Conservation (phyloP, 2,888 invertebrate genomes). For the Schizotus pectinicornis region DNA sequence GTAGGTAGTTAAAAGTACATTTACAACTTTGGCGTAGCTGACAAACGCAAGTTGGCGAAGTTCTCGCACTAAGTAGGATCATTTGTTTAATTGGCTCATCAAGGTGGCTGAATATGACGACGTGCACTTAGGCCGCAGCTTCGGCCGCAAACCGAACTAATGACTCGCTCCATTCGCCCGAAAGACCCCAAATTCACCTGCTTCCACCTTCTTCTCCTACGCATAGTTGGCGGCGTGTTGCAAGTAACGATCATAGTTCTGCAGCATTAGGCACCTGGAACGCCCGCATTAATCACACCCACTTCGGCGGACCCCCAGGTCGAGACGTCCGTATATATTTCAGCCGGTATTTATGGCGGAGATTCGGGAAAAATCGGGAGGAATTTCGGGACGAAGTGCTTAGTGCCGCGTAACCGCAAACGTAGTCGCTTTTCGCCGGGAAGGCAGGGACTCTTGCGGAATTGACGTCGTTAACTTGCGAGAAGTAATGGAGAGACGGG, state of each 20-base stretch:
- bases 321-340: too few relatives aligned
- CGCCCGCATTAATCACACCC: conserved; percentile 51
- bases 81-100: conserved; percentile 40
- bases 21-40: conserved; percentile 27
- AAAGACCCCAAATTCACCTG: conserved; percentile 4
- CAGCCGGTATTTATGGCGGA: too few relatives aligned
- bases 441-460: too few relatives aligned
- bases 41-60: conserved; percentile 26
- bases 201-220: conserved; percentile 29
- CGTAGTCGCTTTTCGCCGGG: too few relatives aligned
- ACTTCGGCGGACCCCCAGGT: conserved; percentile 33
- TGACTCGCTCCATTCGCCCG: neutral
- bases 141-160: conserved; percentile 7
- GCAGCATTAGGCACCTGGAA: conserved; percentile 47
- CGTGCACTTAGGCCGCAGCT: conserved; percentile 32
- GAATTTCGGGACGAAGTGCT: too few relatives aligned
- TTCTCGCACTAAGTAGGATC: conserved; percentile 25
- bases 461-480: too few relatives aligned
- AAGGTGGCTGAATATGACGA: conserved; percentile 33
- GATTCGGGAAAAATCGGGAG: too few relatives aligned
- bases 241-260: conserved; percentile 50
- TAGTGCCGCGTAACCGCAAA: too few relatives aligned
- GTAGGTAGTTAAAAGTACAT: conserved; percentile 31
- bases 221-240: conserved; percentile 47
- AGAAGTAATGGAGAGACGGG: too few relatives aligned